Conservation (phyloP, 1,140 invertebrate species). For the Cheumatopsyche charites region DNA sequence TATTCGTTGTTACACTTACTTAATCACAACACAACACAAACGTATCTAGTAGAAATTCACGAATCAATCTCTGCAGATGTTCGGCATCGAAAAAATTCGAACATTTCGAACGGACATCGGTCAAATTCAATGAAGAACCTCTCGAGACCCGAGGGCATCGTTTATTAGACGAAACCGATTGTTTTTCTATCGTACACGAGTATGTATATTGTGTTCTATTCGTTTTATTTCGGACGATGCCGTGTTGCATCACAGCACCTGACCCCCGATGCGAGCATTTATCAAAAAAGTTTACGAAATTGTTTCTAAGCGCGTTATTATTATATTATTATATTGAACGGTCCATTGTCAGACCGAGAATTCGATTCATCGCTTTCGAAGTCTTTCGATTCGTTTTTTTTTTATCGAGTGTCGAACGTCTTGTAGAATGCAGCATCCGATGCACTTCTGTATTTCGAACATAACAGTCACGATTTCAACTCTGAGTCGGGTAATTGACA, state of each 20-base stretch:
- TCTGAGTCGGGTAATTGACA: too few relatives aligned
- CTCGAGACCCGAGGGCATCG: too few relatives aligned
- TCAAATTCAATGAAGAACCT: too few relatives aligned
- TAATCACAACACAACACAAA: neutral
- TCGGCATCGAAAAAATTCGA: constrained; percentile 1
- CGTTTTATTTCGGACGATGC: constrained; percentile 30
- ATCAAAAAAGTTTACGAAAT: constrained; percentile 32
- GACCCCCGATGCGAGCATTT: constrained; percentile 41
- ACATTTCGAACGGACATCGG: neutral
- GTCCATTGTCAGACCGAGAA: constrained; percentile 19
- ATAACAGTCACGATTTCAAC: neutral
- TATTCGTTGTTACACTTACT: constrained; percentile 13
- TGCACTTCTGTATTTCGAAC: constrained; percentile 4
- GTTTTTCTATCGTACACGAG: neutral
- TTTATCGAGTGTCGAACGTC: too few relatives aligned
- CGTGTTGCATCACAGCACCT: constrained; percentile 31
- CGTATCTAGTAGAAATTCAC: neutral
- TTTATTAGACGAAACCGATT: too few relatives aligned
- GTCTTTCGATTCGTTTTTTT: constrained; percentile 13
- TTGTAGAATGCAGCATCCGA: neutral
- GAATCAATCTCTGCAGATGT: constrained; percentile 11
- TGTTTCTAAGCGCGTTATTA: constrained; percentile 14
- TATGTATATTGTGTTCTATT: neutral
- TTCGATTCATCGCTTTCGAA: constrained; percentile 34
- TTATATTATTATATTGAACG: constrained; percentile 25